Evolutionary conservation across 1,140 invertebrate genomes (phyloP), one percentile per base, ranked within the genome.

Genomic region (Heliothis virescens): DNA sequence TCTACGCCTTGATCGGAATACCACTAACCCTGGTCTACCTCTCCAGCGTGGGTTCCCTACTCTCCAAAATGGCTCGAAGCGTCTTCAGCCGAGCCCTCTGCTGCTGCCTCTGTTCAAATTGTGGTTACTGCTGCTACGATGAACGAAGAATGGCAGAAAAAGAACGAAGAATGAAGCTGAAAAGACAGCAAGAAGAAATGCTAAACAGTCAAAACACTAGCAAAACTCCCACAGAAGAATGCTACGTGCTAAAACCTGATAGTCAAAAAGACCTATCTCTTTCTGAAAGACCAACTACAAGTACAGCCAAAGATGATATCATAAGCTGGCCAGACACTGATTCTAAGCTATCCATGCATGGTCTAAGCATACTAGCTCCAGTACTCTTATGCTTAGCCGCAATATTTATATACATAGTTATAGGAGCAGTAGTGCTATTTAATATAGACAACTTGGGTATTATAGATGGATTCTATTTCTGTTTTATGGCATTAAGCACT

Each of bases 401-500:
- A 80, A 98, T 98, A 95, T 96, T 98, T 81, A 96, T 97, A 87
- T 99, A 98, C 90, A 98, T 98, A 60, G 95, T 97, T 52, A 95
- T 97, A 15, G 99, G 99, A 2, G 98, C 98, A 1, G 96, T 98
- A 60, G 96, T 98, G 41, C 96, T 99, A 62, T 97, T 97, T 87
- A 96, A 97, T 85, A 95, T 98, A 89, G 98, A 99, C 91, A 96
- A 97, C 83, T 98, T 98, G 97, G 95, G 96, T 80, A 96, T 98
- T 73, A 95, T 99, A 80, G 98, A 99, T 91, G 98, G 98, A 57
- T 97, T 98, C 89, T 99, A 98, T 92, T 99, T 99, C 91, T 99
- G 98, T 94, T 99, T 99, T 93, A 98, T 99, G 96, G 98, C 98
- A 79, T 95, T 99, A 80, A 98, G 98, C 82, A 99, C 98, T 15